Evolutionary conservation across 2,797 vertebrate genomes (phyloP).

Genomic region (Miichthys miiuy): DNA sequence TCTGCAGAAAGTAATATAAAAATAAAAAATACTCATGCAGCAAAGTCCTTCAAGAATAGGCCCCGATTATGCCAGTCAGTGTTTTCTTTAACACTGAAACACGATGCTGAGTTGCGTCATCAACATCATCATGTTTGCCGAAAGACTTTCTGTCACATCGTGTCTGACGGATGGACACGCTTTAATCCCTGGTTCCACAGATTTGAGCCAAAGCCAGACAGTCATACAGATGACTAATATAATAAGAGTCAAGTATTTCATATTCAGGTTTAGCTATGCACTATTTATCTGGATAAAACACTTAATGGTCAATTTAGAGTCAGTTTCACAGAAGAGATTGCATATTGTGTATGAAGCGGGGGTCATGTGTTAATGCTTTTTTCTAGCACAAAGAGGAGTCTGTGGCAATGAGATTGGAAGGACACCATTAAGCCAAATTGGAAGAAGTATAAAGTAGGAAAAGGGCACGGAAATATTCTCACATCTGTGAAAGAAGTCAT

Average conservation of each 20-base stretch:
- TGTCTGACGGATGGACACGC: conserved; percentile 17
- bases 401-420: conserved; percentile 29
- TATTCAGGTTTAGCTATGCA: conserved; percentile 9
- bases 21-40: not conserved
- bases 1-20: not conserved
- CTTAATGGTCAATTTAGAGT: conserved; percentile 48
- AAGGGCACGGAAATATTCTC: conserved; percentile 36
- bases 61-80: conserved; percentile 17
- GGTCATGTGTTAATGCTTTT: conserved; percentile 65
- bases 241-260: conserved; percentile 31
- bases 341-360: conserved; percentile 36
- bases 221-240: conserved; percentile 9
- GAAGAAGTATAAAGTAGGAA: conserved; percentile 39
- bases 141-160: conserved; percentile 29
- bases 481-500: conserved; percentile 51
- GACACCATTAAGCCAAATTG: conserved; percentile 56
- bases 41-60: not conserved
- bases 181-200: conserved; percentile 21
- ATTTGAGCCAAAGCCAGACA: conserved; percentile 17
- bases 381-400: conserved; percentile 40
- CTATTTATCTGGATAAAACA: conserved; percentile 36
- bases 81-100: conserved; percentile 15
- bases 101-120: conserved; percentile 28
- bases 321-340: conserved; percentile 33
- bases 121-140: conserved; percentile 5